A percentile compares a stretch with the other conserved stretches of the same genome.
phyloP scores from a whole-genome alignment of 2,797 vertebrate species.

The Oreochromis mossambicus region DNA sequence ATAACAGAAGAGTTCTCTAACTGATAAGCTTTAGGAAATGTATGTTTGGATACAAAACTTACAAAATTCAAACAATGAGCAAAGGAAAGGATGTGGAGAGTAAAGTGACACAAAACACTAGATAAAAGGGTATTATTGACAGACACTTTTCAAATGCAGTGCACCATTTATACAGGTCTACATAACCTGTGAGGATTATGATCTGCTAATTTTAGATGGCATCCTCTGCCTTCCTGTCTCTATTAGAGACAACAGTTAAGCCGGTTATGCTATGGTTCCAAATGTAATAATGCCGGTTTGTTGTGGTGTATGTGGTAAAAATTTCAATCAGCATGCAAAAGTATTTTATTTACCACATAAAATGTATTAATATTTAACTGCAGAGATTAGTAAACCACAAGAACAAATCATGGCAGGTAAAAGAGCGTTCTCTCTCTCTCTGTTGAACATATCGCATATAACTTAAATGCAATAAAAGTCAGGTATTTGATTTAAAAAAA shows the following conservation, averaged over 20 bases:
- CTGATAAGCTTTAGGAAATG: neutral
- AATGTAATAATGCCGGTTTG: neutral
- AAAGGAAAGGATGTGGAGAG: neutral
- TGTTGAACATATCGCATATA: neutral
- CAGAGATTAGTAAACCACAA: neutral
- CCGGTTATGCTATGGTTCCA: neutral
- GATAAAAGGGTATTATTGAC: neutral
- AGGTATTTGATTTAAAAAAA: neutral
- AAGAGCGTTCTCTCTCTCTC: neutral
- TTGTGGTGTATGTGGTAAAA: neutral
- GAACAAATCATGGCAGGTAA: neutral
- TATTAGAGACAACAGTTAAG: neutral
- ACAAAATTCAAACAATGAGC: neutral
- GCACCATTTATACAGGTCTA: neutral
- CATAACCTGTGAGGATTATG: neutral
- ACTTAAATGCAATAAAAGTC: neutral
- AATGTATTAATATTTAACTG: neutral
- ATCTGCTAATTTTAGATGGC: neutral
- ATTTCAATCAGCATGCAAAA: neutral
- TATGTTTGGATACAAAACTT: neutral
- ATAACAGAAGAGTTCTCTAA: neutral
- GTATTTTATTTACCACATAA: neutral
- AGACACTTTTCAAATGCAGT: neutral
- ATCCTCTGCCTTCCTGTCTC: neutral
- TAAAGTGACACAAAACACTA: neutral